Conservation (phyloP, 2,113 vertebrate genomes). For the Gavialis gangeticus region DNA sequence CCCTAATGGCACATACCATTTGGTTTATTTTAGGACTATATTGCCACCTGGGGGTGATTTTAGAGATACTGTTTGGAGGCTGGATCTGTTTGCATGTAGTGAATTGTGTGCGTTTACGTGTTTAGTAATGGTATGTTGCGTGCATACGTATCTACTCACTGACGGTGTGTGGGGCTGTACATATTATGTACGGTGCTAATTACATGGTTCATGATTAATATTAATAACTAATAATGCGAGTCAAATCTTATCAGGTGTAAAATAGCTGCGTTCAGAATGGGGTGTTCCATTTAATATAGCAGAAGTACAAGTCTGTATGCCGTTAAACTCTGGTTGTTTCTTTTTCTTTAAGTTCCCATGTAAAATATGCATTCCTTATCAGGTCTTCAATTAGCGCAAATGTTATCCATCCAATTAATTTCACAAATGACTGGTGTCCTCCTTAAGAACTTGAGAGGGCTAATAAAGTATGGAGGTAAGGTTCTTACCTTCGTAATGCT, state of each 20-base stretch:
- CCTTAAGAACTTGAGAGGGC: not conserved
- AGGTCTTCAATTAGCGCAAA: not conserved
- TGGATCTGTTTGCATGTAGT: not conserved
- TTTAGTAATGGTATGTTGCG: not conserved
- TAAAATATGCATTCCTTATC: not conserved
- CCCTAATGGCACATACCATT: not conserved
- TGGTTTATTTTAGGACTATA: not conserved
- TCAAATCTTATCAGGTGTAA: not conserved
- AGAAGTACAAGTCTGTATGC: not conserved
- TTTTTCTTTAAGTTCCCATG: rapidly evolving
- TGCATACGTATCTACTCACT: not conserved
- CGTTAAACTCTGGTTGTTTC: not conserved
- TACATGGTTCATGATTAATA: not conserved
- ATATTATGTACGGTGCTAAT: not conserved
- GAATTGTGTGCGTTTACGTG: not conserved
- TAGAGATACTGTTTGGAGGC: not conserved
- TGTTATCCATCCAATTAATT: not conserved
- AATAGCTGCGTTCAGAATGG: not conserved
- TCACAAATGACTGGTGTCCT: not conserved
- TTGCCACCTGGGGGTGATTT: not conserved
- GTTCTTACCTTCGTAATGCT: not conserved
- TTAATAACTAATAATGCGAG: not conserved
- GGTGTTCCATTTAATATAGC: not conserved
- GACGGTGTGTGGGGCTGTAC: rapidly evolving
- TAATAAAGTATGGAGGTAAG: not conserved